Evolutionary conservation across 1,140 invertebrate species (phyloP).

Genomic region (Armadillidium nasatum): DNA sequence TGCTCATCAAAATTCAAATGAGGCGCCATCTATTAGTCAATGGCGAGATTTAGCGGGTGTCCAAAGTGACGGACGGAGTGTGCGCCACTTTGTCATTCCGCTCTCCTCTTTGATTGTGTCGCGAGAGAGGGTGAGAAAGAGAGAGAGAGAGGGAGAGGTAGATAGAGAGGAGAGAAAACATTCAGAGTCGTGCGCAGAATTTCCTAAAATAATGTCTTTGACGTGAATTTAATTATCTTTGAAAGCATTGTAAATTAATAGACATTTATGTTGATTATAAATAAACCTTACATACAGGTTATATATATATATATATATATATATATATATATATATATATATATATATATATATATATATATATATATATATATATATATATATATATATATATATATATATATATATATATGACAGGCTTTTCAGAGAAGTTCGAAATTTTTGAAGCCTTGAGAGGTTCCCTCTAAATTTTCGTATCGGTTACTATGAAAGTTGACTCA

Average conservation of each 20-base stretch:
- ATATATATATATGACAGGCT: not conserved
- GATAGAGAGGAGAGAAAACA: not conserved
- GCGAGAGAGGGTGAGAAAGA: no score
- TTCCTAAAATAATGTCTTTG: not conserved
- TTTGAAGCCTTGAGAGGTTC: no score
- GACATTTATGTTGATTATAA: not conserved
- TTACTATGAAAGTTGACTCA: no score
- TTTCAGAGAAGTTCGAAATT: no score
- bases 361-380: slow-evolving; percentile 18
- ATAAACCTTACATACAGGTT: no score
- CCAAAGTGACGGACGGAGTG: slow-evolving; percentile 28
- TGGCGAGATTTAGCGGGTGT: slow-evolving; percentile 36
- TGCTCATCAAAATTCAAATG: slow-evolving; percentile 39
- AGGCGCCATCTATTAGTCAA: slow-evolving; percentile 39
- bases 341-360: slow-evolving; percentile 25
- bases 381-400: slow-evolving; percentile 16
- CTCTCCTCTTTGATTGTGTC: slow-evolving; percentile 7
- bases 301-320: no score
- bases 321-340: no score
- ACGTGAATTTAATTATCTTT: slow-evolving; percentile 12
- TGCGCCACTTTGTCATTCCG: slow-evolving; percentile 15
- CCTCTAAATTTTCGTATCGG: no score
- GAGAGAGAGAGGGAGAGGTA: no score
- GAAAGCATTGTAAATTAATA: not conserved
- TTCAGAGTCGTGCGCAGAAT: not conserved